Conservation (phyloP, 37 sponge, comb jelly and placozoan species). For the Geodia barretti region DNA sequence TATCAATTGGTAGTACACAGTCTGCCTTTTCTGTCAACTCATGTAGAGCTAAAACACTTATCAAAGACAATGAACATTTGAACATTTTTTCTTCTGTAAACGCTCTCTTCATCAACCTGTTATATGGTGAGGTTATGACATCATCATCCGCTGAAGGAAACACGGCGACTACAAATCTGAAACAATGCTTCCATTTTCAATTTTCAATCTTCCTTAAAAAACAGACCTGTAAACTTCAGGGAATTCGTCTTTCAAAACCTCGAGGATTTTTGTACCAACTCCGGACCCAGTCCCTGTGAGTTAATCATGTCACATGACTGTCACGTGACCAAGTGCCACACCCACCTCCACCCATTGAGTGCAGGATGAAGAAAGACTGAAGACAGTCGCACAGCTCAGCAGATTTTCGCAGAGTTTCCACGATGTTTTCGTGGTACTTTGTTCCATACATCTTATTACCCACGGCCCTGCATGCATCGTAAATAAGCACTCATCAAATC, state of each 20-base stretch:
- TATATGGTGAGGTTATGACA: slow-evolving; percentile 99
- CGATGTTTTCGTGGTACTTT: slow-evolving; percentile 74
- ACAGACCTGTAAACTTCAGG: slow-evolving; percentile 85
- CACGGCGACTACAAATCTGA: slow-evolving; percentile 85
- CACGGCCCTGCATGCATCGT: slow-evolving; percentile 89
- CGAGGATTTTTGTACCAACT: slow-evolving; percentile 84
- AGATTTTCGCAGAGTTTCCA: slow-evolving; percentile 77
- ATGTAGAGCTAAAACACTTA: slow-evolving; percentile 89
- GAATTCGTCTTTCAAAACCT: slow-evolving; percentile 84
- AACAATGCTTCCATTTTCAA: not conserved
- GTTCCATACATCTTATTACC: slow-evolving; percentile 90
- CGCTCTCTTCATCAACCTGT: slow-evolving; percentile 50
- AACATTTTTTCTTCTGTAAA: not conserved
- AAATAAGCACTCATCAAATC: not conserved
- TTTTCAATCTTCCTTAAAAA: no score
- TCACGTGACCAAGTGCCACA: not conserved
- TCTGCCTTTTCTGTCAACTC: slow-evolving; percentile 92
- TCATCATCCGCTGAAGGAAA: slow-evolving; percentile 97
- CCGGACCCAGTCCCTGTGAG: slow-evolving; percentile 96
- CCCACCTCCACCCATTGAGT: slow-evolving; percentile 98
- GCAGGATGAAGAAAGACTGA: slow-evolving; percentile 95
- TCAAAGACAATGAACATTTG: not conserved
- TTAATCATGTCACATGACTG: not conserved
- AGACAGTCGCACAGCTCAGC: slow-evolving; percentile 94
- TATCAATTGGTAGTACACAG: slow-evolving; percentile 96